Evolutionary conservation across 1,140 invertebrate species (phyloP).

Genomic region (Dolichoris vasculosae): DNA sequence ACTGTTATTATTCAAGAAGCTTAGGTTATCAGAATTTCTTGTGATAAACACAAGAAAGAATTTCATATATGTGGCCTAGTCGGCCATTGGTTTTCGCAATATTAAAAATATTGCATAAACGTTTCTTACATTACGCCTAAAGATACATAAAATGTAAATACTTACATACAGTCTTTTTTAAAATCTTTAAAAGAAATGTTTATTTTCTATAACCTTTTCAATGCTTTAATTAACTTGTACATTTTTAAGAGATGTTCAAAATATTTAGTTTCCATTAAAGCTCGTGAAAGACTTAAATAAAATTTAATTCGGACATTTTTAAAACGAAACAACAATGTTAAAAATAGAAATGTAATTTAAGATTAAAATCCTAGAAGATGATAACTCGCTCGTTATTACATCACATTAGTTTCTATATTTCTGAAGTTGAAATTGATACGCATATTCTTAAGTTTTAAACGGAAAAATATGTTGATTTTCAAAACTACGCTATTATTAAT

Average conservation of each 20-base stretch:
- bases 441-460: neutral
- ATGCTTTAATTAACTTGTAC: neutral
- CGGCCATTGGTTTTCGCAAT: constrained; percentile 49
- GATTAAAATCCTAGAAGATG: neutral
- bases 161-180: neutral
- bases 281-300: too few species aligned
- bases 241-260: too few species aligned
- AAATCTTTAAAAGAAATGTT: too few species aligned
- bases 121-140: neutral
- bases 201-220: too few species aligned
- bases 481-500: neutral
- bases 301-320: neutral
- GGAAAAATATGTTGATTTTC: neutral
- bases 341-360: neutral
- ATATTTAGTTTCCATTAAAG: too few species aligned
- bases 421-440: neutral
- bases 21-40: constrained; percentile 53
- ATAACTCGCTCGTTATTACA: neutral
- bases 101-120: neutral
- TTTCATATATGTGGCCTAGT: constrained; percentile 54
- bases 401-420: neutral
- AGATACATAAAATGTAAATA: neutral
- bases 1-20: neutral
- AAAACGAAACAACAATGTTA: neutral
- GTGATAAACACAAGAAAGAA: constrained; percentile 57